These are phyloP conservation scores for Trachymyrmex septentrionalis DNA, from an alignment of 1,140 invertebrate species.

Conservation along the genomic window DNA sequence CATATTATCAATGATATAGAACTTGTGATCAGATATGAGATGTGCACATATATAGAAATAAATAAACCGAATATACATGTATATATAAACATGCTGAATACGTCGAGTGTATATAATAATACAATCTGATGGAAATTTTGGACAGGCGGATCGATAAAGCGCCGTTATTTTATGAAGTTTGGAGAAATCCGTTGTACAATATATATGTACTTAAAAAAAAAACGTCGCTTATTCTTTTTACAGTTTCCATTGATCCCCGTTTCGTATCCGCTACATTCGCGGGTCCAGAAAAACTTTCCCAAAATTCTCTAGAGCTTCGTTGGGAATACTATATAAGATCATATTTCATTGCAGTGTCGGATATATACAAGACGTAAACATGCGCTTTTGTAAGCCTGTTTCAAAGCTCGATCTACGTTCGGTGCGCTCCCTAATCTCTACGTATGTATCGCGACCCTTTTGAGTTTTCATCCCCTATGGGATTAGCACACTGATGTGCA, in stretches of 20 bases:
- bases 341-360: conserved; percentile 22
- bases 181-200: background rate
- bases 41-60: background rate
- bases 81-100: background rate
- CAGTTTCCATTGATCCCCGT: background rate
- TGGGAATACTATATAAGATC: conserved; percentile 21
- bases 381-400: conserved; percentile 31
- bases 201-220: background rate
- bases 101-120: background rate
- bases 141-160: background rate
- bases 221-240: background rate
- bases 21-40: background rate
- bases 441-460: conserved; percentile 10
- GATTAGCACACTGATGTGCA: conserved; percentile 21
- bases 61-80: background rate
- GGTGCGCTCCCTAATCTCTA: conserved; percentile 19
- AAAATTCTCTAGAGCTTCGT: conserved; percentile 22
- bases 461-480: conserved; percentile 22
- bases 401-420: conserved; percentile 46
- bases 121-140: background rate
- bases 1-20: background rate
- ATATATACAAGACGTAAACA: conserved; percentile 45
- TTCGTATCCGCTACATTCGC: background rate
- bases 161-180: background rate
- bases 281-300: background rate